Evolutionary conservation across 2,797 vertebrate genomes (phyloP), one percentile per base, ranked within the genome.

Genomic region (Anguilla marmorata): DNA sequence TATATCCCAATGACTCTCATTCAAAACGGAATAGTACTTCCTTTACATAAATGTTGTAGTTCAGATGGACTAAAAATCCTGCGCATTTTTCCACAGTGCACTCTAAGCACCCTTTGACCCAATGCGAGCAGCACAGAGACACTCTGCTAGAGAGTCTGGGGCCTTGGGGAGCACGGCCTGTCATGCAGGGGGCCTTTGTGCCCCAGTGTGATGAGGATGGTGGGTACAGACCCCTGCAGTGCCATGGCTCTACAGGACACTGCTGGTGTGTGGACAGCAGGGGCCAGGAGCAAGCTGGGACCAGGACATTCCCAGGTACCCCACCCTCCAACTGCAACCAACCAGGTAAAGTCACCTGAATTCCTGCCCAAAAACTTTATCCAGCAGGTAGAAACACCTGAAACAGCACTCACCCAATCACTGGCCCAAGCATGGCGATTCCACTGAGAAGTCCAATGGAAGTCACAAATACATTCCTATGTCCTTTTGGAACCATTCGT

Each of bases 241-340:
- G 98, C 86, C 97, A 97, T 0, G 6, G 94, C 16, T 95, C 96
- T 90, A 95, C 95, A 0, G 97, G 97, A 84, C 89, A 97, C 88
- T 98, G 97, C 91, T 98, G 97, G 97, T 98, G 97, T 0, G 97
- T 98, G 92, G 95, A 97, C 4, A 89, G 0, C 0, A 90, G 89
- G 0, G 97, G 97, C 3, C 94, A 95, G 84, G 97, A 98, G 93
- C 93, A 95, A 87, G 84, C 91, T 0, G 97, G 96, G 37, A 97
- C 97, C 0, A 93, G 94, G 72, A 97, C 94, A 0, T 90, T 92
- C 0, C 96, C 97, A 0, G 96, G 97, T 41, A 91, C 93, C 1
- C 84, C 92, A 0, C 93, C 92, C 0, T 93, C 85, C 0, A 94
- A 91, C 89, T 98, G 97, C 0, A 91, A 95, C 84, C 91, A 89